Conservation (phyloP, 1,140 invertebrate genomes). For the Drepana arcuata region DNA sequence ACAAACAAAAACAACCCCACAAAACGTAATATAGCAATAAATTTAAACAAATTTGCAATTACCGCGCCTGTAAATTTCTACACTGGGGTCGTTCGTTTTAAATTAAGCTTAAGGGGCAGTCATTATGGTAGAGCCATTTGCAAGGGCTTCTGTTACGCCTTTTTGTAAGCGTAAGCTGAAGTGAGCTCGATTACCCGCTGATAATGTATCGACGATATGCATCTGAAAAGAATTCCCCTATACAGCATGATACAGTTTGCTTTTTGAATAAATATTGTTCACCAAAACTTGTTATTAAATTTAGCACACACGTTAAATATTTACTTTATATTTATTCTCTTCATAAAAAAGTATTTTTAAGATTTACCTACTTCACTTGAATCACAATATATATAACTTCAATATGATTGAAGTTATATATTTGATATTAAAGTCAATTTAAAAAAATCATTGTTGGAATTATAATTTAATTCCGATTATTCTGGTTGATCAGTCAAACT, state of each 20-base stretch:
- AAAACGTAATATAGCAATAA: no score
- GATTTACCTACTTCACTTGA: no score
- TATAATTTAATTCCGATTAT: no score
- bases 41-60: slow-evolving; percentile 55
- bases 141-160: slow-evolving; percentile 60
- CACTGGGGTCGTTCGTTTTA: slow-evolving; percentile 25
- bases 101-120: slow-evolving; percentile 54
- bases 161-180: slow-evolving; percentile 39
- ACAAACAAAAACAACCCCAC: no score
- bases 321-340: no score
- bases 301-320: background rate
- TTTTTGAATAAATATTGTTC: background rate
- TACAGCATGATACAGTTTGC: slow-evolving; percentile 24
- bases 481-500: no score
- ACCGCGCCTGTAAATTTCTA: slow-evolving; percentile 30
- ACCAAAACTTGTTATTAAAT: background rate
- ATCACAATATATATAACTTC: no score
- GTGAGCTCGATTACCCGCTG: slow-evolving; percentile 44
- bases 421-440: no score
- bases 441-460: no score
- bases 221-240: slow-evolving; percentile 25
- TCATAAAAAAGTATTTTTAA: no score
- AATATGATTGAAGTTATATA: no score
- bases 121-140: slow-evolving; percentile 44
- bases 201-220: slow-evolving; percentile 47